Evolutionary conservation across 53 echinoderm and acorn worm species (phyloP).

Genomic region (Luidia sarsii): DNA sequence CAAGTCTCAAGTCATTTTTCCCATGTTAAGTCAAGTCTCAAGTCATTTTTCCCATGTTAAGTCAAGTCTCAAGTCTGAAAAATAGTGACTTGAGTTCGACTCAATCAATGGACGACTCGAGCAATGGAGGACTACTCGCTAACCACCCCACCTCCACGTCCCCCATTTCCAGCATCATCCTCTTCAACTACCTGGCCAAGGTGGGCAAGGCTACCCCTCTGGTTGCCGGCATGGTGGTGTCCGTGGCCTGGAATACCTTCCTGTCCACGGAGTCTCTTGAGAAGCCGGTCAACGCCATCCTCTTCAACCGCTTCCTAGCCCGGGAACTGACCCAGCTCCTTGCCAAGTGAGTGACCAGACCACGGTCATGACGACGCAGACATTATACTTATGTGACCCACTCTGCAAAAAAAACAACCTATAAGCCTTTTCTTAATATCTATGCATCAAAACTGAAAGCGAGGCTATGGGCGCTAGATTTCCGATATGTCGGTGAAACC

Average conservation of each 20-base stretch:
- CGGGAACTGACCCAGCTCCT: slow-evolving; percentile 63
- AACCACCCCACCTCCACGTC: not conserved
- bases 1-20: too few species aligned
- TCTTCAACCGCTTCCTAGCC: slow-evolving; percentile 78
- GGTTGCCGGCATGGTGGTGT: slow-evolving; percentile 76
- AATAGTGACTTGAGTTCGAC: too few species aligned
- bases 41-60: too few species aligned
- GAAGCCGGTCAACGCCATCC: slow-evolving; percentile 69
- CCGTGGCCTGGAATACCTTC: slow-evolving; percentile 80
- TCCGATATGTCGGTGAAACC: too few species aligned
- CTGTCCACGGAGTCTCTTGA: slow-evolving; percentile 79
- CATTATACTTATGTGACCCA: too few species aligned
- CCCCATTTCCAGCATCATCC: slow-evolving; percentile 72
- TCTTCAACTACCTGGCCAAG: slow-evolving; percentile 96
- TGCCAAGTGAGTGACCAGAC: slow-evolving; percentile 72
- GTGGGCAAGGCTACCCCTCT: slow-evolving; percentile 62
- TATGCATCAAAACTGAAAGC: too few species aligned
- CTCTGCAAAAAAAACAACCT: too few species aligned
- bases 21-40: too few species aligned
- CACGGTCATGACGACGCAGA: too few species aligned
- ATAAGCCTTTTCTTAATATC: too few species aligned
- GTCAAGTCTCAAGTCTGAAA: too few species aligned
- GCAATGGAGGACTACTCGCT: not conserved
- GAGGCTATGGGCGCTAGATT: too few species aligned
- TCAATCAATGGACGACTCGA: not conserved